Percentiles rank a stretch among this genome's conserved stretches.
phyloP scores from a whole-genome alignment of 2,888 invertebrate genomes.

The Leptarthrus brevirostris region DNA sequence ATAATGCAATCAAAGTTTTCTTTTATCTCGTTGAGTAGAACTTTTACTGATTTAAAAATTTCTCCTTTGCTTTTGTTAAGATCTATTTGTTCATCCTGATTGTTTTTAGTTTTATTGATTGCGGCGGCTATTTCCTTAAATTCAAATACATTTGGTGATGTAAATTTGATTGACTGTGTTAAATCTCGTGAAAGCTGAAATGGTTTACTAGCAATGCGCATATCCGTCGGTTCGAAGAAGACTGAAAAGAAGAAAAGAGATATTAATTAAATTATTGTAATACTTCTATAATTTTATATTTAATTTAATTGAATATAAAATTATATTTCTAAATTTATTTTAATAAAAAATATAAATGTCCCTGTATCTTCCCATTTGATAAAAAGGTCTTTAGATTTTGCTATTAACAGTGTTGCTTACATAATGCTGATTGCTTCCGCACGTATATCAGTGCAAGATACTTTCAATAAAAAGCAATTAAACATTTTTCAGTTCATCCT shows the following conservation, averaged over 20 bases:
- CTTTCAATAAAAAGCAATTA: too few species aligned
- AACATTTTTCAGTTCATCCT: too few species aligned
- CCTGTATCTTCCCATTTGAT: too few species aligned
- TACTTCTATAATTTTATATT: not conserved
- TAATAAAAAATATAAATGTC: too few species aligned
- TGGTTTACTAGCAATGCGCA: constrained; percentile 79
- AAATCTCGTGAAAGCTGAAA: constrained; percentile 67
- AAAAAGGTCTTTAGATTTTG: too few species aligned
- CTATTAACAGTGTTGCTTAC: too few species aligned
- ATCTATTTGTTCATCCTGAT: not conserved
- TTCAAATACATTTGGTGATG: constrained; percentile 86
- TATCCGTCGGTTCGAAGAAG: constrained; percentile 91
- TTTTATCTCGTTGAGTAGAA: constrained; percentile 65
- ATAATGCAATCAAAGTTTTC: constrained; percentile 70
- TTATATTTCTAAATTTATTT: not conserved
- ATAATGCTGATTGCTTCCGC: too few species aligned
- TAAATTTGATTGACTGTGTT: constrained; percentile 67
- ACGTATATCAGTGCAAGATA: too few species aligned
- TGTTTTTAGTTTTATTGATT: constrained; percentile 60
- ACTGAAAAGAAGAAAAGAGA: constrained; percentile 72
- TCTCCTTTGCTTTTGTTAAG: constrained; percentile 42
- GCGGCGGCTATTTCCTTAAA: constrained; percentile 74
- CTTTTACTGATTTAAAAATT: constrained; percentile 61
- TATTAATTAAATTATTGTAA: not conserved
- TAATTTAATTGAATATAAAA: too few species aligned